phyloP scores from a whole-genome alignment of 2,797 vertebrate species.

The Takifugu ocellatus region DNA sequence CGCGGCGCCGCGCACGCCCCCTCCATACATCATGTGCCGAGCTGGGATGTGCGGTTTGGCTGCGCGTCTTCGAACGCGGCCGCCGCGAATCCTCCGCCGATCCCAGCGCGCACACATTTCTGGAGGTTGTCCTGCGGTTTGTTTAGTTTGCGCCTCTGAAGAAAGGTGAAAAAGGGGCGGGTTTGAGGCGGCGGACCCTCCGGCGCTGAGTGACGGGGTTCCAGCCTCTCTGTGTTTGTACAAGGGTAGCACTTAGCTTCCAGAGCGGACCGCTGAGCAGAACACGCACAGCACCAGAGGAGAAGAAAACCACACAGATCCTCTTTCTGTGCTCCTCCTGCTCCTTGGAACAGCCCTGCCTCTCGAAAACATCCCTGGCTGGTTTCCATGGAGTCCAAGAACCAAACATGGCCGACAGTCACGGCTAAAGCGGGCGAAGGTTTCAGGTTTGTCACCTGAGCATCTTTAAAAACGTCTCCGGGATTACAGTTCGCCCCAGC shows the following conservation, averaged over 20 bases:
- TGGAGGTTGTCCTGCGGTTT: conserved; percentile 55
- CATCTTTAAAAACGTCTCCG: conserved; percentile 51
- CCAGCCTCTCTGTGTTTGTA: conserved; percentile 56
- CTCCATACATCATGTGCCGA: conserved; percentile 69
- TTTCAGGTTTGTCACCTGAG: not conserved
- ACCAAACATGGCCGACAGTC: conserved; percentile 58
- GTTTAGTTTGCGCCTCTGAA: conserved; percentile 37
- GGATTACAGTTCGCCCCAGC: conserved; percentile 7
- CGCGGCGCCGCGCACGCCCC: conserved; percentile 58
- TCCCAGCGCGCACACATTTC: conserved; percentile 50
- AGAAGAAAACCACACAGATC: conserved; percentile 43
- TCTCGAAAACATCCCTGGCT: conserved; percentile 53
- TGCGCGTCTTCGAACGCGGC: conserved; percentile 28
- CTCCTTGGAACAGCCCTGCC: conserved; percentile 41
- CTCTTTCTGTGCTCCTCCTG: conserved; percentile 31
- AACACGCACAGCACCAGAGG: conserved; percentile 14
- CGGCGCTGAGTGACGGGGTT: conserved; percentile 57
- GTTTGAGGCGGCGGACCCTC: conserved; percentile 33
- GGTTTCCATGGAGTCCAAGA: conserved; percentile 35
- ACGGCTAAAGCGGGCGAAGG: conserved; percentile 8
- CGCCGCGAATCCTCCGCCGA: conserved; percentile 50
- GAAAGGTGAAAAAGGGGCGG: conserved; percentile 31
- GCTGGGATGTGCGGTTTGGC: conserved; percentile 59
- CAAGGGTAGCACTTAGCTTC: conserved; percentile 61
- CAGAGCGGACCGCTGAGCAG: conserved; percentile 29